Conservation (phyloP, 2,888 invertebrate species). For the Phaedon cochleariae region DNA sequence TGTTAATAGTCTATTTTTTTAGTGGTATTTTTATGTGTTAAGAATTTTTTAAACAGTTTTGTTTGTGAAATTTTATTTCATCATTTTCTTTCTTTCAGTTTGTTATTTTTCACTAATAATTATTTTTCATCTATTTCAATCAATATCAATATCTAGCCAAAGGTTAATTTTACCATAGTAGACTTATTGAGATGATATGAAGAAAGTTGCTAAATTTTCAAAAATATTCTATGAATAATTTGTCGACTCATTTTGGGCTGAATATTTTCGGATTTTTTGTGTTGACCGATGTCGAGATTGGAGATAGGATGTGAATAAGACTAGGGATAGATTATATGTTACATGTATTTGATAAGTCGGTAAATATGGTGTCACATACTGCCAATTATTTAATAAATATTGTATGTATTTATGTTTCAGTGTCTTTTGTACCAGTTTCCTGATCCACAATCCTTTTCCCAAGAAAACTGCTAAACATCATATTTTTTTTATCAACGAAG, state of each 20-base stretch:
- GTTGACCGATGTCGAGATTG: conserved; percentile 38
- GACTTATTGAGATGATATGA: conserved; percentile 31
- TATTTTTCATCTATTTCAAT: conserved; percentile 26
- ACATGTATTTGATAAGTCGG: conserved; percentile 50
- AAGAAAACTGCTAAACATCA: not conserved
- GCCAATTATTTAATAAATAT: conserved; percentile 60
- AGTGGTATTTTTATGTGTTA: conserved; percentile 46
- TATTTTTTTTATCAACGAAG: no score
- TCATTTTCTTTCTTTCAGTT: conserved; percentile 38
- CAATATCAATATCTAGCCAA: conserved; percentile 36
- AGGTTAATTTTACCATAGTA: conserved; percentile 39
- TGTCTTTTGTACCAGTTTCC: not conserved
- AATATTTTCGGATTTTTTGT: conserved; percentile 28
- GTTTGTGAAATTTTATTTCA: conserved; percentile 52
- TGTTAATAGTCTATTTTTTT: conserved; percentile 54
- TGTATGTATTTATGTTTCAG: conserved; percentile 38
- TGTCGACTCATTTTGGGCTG: not conserved
- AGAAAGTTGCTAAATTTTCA: conserved; percentile 27
- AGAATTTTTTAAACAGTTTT: conserved; percentile 51
- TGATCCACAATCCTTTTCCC: not conserved
- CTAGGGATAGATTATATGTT: conserved; percentile 56
- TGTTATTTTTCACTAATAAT: conserved; percentile 32
- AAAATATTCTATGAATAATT: not conserved
- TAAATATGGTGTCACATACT: conserved; percentile 58
- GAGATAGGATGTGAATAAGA: conserved; percentile 54